Percentiles rank a stretch among this genome's conserved stretches.
These are phyloP conservation scores for Brachypodius melanocephalos DNA, from an alignment of 2,113 vertebrate genomes.

Conservation along the genomic window DNA sequence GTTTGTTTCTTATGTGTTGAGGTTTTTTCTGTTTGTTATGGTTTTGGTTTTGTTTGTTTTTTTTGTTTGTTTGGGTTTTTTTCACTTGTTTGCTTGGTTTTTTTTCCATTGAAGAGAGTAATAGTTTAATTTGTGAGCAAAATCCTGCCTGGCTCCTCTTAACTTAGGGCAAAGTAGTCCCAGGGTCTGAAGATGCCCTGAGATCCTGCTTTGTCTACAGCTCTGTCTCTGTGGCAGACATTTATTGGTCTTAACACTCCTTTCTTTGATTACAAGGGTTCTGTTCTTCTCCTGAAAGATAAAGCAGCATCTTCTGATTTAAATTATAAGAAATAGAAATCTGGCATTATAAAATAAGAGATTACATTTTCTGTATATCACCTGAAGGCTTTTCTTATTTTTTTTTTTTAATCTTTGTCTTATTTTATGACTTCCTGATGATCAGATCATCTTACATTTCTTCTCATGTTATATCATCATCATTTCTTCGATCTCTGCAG, in stretches of 20 bases:
- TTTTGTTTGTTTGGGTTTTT: background rate
- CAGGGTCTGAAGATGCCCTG: background rate
- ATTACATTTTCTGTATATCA: background rate
- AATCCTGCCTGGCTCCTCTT: background rate
- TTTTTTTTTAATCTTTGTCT: background rate
- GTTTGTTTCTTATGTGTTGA: background rate
- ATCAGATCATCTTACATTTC: background rate
- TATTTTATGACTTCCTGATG: background rate
- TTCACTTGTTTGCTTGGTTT: background rate
- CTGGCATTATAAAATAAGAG: background rate
- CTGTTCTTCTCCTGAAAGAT: background rate
- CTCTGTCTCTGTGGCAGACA: background rate
- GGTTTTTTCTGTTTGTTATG: background rate
- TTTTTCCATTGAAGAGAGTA: background rate
- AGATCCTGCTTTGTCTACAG: background rate
- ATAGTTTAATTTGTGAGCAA: background rate
- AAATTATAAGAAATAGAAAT: background rate
- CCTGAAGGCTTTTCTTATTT: background rate
- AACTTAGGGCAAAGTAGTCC: background rate
- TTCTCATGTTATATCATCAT: background rate
- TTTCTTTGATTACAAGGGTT: background rate
- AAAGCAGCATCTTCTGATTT: background rate
- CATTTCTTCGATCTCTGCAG: background rate
- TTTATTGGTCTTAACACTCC: background rate
- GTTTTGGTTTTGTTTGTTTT: background rate